These are phyloP conservation scores for human DNA, from an alignment of 2,113 vertebrate genomes.

Conservation along the genomic window GRCh38 chr2:28151501-28152000, in stretches of 20 bases:
- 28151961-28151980: neutral
- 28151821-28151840: neutral
- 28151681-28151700: neutral
- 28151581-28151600: neutral
- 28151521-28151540: neutral
- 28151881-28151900: neutral
- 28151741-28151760: conserved; percentile 21
- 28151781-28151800: neutral
- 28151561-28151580: too few species aligned
- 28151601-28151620: neutral
- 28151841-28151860: neutral
- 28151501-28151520: neutral
- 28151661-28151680: neutral
- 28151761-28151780: neutral
- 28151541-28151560: neutral
- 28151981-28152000: neutral
- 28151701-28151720: conserved; percentile 19
- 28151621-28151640: neutral
- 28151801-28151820: neutral
- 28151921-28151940: neutral
- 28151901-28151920: neutral
- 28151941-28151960: neutral
- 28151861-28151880: neutral
- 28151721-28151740: neutral
- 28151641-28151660: neutral